Evolutionary conservation across 2,113 vertebrate species (phyloP).

Genomic region (Osmerus eperlanus): DNA sequence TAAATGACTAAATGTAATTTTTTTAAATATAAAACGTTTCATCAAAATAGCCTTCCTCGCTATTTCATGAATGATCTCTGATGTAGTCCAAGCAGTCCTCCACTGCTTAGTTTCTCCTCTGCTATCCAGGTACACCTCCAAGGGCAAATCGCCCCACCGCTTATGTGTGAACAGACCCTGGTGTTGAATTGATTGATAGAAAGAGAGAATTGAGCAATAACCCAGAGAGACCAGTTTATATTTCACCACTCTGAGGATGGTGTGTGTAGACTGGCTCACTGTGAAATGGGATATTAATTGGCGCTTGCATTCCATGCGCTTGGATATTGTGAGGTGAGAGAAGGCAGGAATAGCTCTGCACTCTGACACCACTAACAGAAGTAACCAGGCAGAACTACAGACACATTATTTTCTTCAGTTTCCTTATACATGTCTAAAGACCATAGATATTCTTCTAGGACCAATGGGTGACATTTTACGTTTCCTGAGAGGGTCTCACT

Average conservation of each 20-base stretch:
- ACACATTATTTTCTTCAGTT: constrained; percentile 20
- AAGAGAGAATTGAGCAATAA: constrained; percentile 48
- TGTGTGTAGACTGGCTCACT: constrained; percentile 31
- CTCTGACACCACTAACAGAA: neutral
- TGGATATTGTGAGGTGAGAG: constrained; percentile 30
- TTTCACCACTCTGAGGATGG: constrained; percentile 39
- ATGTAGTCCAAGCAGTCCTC: no score
- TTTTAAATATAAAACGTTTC: no score
- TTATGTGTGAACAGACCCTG: constrained; percentile 12
- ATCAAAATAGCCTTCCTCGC: no score
- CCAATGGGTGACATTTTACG: no score
- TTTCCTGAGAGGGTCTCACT: no score
- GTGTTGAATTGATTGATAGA: constrained; percentile 41
- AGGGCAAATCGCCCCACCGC: neutral
- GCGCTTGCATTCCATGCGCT: constrained; percentile 31
- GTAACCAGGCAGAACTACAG: constrained; percentile 33
- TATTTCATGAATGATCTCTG: no score
- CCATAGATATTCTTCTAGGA: no score
- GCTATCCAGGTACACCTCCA: constrained; percentile 11
- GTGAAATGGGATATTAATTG: constrained; percentile 50
- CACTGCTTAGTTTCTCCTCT: neutral
- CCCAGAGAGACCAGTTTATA: constrained; percentile 27
- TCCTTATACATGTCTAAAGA: no score
- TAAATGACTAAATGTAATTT: no score
- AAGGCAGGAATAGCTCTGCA: neutral